A percentile compares a stretch with the other conserved stretches of the same genome.
Evolutionary conservation across 1,140 invertebrate genomes (phyloP).

Genomic region (Scaptodrosophila lebanonensis): DNA sequence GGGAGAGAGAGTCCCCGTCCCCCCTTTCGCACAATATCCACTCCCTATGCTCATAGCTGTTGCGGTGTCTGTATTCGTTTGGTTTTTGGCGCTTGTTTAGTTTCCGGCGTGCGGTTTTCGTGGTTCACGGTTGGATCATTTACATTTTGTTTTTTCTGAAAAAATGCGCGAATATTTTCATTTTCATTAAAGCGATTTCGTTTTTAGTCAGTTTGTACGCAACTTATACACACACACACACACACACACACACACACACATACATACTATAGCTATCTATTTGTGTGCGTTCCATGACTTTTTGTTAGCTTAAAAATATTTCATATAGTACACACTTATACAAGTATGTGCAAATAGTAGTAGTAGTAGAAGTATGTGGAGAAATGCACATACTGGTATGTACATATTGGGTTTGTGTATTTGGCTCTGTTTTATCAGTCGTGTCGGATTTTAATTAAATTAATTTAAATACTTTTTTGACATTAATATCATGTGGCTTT

Average conservation of each 20-base stretch:
- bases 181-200: constrained; percentile 1
- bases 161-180: too few relatives aligned
- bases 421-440: too few relatives aligned
- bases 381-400: too few relatives aligned
- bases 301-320: constrained; percentile 48
- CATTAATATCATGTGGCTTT: constrained; percentile 3
- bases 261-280: constrained; percentile 3
- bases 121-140: constrained; percentile 33
- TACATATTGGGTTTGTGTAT: too few relatives aligned
- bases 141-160: constrained; percentile 22
- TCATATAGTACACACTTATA: too few relatives aligned
- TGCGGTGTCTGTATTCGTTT: neutral
- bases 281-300: constrained; percentile 15
- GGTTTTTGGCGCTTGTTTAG: constrained; percentile 41
- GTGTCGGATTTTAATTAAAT: too few relatives aligned
- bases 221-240: neutral
- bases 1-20: neutral
- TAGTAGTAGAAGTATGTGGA: too few relatives aligned
- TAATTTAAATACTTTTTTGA: too few relatives aligned
- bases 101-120: constrained; percentile 46
- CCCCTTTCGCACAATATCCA: neutral
- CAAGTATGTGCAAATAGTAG: too few relatives aligned
- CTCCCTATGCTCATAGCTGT: neutral
- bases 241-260: constrained; percentile 8
- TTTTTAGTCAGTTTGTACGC: constrained; percentile 8